Evolutionary conservation across 1,140 invertebrate species (phyloP).

Genomic region (Bombus vancouverensis): DNA sequence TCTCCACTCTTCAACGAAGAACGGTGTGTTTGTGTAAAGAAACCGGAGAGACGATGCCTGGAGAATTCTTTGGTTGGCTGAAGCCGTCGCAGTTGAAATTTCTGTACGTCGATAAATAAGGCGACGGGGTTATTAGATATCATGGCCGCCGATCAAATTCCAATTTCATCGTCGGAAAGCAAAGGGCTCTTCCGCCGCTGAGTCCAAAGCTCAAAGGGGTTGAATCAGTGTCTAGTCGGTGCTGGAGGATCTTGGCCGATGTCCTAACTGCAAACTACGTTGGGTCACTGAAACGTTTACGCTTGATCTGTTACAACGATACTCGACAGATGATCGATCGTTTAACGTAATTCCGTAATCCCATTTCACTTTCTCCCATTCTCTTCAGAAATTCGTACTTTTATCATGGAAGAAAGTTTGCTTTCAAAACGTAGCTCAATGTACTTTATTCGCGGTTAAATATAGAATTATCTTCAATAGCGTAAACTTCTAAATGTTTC

Average conservation of each 20-base stretch:
- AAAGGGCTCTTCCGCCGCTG: constrained; percentile 36
- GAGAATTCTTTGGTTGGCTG: constrained; percentile 38
- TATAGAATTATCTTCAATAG: not conserved
- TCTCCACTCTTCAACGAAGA: too few relatives aligned
- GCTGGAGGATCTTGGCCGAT: constrained; percentile 26
- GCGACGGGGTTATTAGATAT: constrained; percentile 69
- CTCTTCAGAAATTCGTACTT: not conserved
- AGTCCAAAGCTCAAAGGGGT: constrained; percentile 36
- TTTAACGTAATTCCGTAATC: not conserved
- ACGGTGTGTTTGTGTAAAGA: not conserved
- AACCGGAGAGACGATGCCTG: not conserved
- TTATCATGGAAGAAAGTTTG: not conserved
- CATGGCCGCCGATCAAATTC: constrained; percentile 67
- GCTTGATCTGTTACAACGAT: not conserved
- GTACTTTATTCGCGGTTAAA: not conserved
- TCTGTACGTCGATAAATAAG: constrained; percentile 70
- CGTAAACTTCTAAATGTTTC: too few relatives aligned
- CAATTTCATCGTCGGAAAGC: constrained; percentile 64
- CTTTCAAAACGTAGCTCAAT: not conserved
- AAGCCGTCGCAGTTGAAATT: constrained; percentile 53
- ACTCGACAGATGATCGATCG: not conserved
- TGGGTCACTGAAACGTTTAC: constrained; percentile 18
- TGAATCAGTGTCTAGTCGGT: constrained; percentile 30
- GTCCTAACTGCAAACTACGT: constrained; percentile 17
- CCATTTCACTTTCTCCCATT: not conserved